Evolutionary conservation across 2,888 invertebrate genomes (phyloP).

Genomic region (Rhagophthalmus giganteus): DNA sequence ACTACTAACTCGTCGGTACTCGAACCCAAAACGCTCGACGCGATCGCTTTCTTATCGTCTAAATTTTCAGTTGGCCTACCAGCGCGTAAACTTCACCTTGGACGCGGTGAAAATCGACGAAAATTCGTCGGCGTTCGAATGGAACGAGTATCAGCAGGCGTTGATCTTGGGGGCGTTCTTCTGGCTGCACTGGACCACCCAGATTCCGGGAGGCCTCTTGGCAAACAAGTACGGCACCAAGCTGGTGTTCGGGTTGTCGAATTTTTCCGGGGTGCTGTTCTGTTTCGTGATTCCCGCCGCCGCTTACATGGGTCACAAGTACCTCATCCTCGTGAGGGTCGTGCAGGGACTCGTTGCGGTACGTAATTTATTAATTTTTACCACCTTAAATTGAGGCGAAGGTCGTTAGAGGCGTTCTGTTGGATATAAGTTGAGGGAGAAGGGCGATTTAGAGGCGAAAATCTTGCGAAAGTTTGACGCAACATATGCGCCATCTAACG

Average conservation of each 20-base stretch:
- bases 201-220: conserved; percentile 72
- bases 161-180: conserved; percentile 69
- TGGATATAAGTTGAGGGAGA: too few species aligned
- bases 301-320: conserved; percentile 61
- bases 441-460: too few species aligned
- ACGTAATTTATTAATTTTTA: too few species aligned
- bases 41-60: too few species aligned
- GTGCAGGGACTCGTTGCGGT: conserved; percentile 73
- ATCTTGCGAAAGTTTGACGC: too few species aligned
- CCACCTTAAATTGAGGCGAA: too few species aligned
- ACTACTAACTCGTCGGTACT: too few species aligned
- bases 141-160: conserved; percentile 69
- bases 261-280: conserved; percentile 65
- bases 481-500: too few species aligned
- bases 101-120: background rate
- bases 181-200: conserved; percentile 72
- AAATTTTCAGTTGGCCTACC: too few species aligned
- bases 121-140: conserved; percentile 51
- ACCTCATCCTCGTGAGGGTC: conserved; percentile 63
- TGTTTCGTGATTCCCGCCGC: conserved; percentile 69
- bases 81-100: background rate
- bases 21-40: too few species aligned
- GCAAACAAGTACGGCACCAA: conserved; percentile 73
- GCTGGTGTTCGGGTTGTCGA: conserved; percentile 67
- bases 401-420: too few species aligned